Percentiles rank a stretch among this genome's conserved stretches.
These are phyloP conservation scores for Lycaon pictus DNA, from an alignment of 2,113 vertebrate species.

Conservation along the genomic window DNA sequence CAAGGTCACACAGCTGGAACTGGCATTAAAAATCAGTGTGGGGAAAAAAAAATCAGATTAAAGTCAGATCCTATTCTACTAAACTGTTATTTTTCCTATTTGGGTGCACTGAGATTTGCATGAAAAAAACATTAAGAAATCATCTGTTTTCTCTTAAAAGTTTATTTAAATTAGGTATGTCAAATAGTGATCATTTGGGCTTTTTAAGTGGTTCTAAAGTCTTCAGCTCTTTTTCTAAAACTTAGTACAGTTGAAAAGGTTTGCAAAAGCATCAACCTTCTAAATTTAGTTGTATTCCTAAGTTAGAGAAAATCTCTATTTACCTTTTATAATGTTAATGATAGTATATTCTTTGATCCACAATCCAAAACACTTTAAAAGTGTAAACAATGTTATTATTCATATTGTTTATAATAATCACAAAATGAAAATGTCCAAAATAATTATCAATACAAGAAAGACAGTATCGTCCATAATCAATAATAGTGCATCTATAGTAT, in stretches of 20 bases:
- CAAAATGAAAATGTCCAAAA: conserved; percentile 38
- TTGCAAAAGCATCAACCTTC: conserved; percentile 48
- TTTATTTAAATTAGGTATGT: conserved; percentile 54
- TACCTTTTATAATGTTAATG: conserved; percentile 20
- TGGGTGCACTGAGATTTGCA: background rate
- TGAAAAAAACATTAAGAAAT: background rate
- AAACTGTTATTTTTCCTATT: conserved; percentile 6
- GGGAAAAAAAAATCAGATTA: background rate
- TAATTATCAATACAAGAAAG: conserved; percentile 44
- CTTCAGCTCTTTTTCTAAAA: conserved; percentile 49
- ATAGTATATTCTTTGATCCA: background rate
- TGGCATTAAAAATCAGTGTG: background rate
- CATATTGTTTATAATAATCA: conserved; percentile 7
- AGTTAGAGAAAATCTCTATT: conserved; percentile 32
- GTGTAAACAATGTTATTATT: background rate
- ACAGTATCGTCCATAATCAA: conserved; percentile 7
- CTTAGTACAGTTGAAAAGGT: conserved; percentile 17
- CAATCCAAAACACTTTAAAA: conserved; percentile 32
- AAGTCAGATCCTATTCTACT: background rate
- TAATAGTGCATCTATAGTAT: background rate
- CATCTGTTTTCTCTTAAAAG: conserved; percentile 38
- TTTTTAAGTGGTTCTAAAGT: conserved; percentile 50
- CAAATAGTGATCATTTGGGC: conserved; percentile 7
- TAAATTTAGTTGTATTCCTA: conserved; percentile 44
- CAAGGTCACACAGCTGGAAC: background rate